Evolutionary conservation across 2,888 invertebrate species (phyloP), one percentile per base, ranked within the genome.

Genomic region (Villa cingulata): DNA sequence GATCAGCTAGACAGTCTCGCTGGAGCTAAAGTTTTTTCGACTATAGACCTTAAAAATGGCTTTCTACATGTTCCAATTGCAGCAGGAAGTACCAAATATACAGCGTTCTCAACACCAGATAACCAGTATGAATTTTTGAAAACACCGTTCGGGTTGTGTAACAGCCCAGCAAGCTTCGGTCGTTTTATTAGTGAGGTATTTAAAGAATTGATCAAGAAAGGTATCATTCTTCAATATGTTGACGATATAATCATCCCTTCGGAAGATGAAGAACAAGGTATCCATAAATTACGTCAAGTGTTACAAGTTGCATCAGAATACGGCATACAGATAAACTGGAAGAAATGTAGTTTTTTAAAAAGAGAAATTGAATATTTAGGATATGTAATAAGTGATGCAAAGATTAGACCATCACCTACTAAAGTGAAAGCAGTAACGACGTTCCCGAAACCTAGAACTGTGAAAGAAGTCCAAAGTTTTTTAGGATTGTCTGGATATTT

Each of bases 191-290:
- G 40, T 27, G 20, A 48, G 14, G 48, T 55, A 29, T 53, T 56
- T 39, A 36, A 48, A 16, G 41, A 46, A 12, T 37, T 54, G 32
- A 12, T 23, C 18, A 45, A 43, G 2, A 49, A 50, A 14, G 41
- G 41, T 37, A 46, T 53, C 14, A n/a, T 46, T 4, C 7, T 23
- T 6, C 46, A 55, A 16, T 57, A 58, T 51, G 49, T 57, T 43
- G 58, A 58, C 41, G 57, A 58, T 45, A 51, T 58, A 12, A 18
- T 57, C 27, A 48, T 55, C 14, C 48, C 49, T 16, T 48, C 48
- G 15, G 44, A 46, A 27, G 42, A 50, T 29, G 10, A 29, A 29
- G 29, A 29, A 10, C 7, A 29, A 32, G 50, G 45, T 15, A 5
- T 52, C 12, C 3, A 10, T 3, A 12, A 29, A 12, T 10, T 29